These are phyloP conservation scores for Nemoura dubitans DNA, from an alignment of 2,888 invertebrate genomes.

Conservation along the genomic window DNA sequence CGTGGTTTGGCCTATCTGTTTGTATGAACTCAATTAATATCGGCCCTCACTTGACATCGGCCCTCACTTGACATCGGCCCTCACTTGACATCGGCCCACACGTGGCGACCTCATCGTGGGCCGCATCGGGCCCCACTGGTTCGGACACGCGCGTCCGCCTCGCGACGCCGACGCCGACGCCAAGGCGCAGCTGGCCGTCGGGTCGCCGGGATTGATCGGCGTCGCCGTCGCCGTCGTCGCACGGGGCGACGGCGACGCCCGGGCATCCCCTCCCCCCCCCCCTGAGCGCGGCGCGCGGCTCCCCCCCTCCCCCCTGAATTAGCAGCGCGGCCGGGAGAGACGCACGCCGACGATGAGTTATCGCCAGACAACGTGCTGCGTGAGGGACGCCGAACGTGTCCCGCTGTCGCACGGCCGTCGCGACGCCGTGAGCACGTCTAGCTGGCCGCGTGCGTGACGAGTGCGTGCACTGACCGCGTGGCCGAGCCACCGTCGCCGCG, in stretches of 20 bases:
- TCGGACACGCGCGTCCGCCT: neutral
- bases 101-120: no score
- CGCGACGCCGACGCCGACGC: neutral
- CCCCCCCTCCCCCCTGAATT: neutral
- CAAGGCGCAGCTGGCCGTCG: slow-evolving; percentile 27
- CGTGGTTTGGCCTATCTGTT: no score
- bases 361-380: slow-evolving; percentile 1
- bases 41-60: no score
- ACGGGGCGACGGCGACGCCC: neutral
- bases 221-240: neutral
- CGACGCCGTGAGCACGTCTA: slow-evolving; percentile 13
- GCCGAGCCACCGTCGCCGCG: slow-evolving; percentile 8
- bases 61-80: no score
- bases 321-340: slow-evolving; percentile 27
- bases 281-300: neutral
- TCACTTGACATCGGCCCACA: no score
- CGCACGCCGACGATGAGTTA: slow-evolving; percentile 9
- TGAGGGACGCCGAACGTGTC: neutral
- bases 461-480: slow-evolving; percentile 10
- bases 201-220: slow-evolving; percentile 33
- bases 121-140: neutral
- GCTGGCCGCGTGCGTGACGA: neutral
- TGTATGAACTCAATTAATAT: no score
- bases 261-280: neutral
- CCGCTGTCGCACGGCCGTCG: neutral